Conservation (phyloP, 2,113 vertebrate genomes). For the Dinomys branickii region DNA sequence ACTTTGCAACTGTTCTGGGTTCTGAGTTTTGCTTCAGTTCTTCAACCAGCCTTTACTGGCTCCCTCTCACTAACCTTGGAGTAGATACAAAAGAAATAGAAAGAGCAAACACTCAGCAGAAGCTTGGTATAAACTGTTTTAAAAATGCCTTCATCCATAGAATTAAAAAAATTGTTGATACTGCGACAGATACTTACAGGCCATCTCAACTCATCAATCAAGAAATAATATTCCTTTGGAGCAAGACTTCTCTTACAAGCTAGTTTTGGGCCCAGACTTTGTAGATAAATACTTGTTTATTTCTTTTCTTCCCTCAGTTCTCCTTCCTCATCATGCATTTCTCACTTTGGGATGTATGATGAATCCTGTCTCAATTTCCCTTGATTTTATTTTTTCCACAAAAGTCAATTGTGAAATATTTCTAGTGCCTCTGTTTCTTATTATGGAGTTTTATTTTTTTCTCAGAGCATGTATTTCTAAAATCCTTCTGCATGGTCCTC, state of each 20-base stretch:
- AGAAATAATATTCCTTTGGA: neutral
- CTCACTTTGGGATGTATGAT: neutral
- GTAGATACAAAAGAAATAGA: neutral
- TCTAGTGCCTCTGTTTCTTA: constrained; percentile 31
- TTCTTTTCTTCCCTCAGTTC: neutral
- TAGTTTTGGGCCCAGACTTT: neutral
- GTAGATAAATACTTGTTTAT: neutral
- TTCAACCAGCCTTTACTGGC: neutral
- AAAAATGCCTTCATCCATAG: neutral
- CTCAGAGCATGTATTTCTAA: neutral
- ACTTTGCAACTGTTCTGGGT: neutral
- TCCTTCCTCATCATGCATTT: neutral
- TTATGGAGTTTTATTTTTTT: constrained; percentile 9
- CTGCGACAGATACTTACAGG: neutral
- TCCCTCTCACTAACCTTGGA: neutral
- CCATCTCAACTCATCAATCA: neutral
- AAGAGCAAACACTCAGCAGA: neutral
- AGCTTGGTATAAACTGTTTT: neutral
- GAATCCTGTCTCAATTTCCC: constrained; percentile 16
- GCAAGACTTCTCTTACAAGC: neutral
- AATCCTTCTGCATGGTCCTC: constrained; percentile 2
- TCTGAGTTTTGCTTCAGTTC: neutral
- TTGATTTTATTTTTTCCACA: neutral
- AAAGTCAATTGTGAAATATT: neutral
- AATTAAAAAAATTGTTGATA: constrained; percentile 1